Evolutionary conservation across 2,888 invertebrate species (phyloP).

Genomic region (Callinectes sapidus): DNA sequence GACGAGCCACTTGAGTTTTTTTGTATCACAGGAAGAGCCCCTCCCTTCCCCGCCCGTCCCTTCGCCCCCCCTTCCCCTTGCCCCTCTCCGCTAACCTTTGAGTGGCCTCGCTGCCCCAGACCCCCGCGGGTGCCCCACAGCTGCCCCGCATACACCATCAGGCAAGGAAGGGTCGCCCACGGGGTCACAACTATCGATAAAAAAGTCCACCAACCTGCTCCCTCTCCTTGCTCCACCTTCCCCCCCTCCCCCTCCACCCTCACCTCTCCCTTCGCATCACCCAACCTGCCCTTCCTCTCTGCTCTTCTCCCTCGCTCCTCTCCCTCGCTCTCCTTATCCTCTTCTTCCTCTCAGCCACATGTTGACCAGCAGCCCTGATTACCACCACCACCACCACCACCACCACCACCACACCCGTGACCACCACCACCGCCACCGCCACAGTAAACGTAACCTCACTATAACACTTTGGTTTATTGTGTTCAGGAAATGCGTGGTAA

Average conservation of each 20-base stretch:
- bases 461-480: neutral
- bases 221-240: neutral
- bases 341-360: slow-evolving; percentile 26
- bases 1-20: neutral
- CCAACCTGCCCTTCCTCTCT: neutral
- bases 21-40: slow-evolving; percentile 6
- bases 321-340: neutral
- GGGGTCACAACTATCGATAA: slow-evolving; percentile 21
- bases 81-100: neutral
- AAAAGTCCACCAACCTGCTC: slow-evolving; percentile 17
- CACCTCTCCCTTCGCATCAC: neutral
- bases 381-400: neutral
- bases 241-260: neutral
- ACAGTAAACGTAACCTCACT: neutral
- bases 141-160: slow-evolving; percentile 25
- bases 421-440: neutral
- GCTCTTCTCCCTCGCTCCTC: neutral
- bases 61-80: neutral
- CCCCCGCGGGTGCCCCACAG: slow-evolving; percentile 25
- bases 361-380: slow-evolving; percentile 9
- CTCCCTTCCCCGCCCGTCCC: neutral
- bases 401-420: neutral
- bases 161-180: slow-evolving; percentile 7
- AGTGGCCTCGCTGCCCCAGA: slow-evolving; percentile 21
- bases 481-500: neutral